These are phyloP conservation scores for Acropora tenuis DNA, from an alignment of 64 coral and sea anemone genomes.

Conservation along the genomic window DNA sequence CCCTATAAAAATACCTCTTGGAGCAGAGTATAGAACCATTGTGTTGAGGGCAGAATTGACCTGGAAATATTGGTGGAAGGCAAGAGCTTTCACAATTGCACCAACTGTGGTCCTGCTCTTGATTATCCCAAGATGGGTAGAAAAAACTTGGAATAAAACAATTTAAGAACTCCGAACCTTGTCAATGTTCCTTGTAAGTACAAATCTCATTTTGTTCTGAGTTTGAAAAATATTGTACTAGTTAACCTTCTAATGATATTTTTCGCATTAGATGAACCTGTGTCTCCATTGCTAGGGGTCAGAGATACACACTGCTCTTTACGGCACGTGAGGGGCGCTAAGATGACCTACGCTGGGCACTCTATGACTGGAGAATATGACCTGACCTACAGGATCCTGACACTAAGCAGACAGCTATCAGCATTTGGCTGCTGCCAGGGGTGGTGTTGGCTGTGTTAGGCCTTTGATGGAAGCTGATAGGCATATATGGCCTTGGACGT, in stretches of 20 bases:
- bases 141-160: too few relatives aligned
- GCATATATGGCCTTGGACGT: background rate
- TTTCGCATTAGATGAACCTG: background rate
- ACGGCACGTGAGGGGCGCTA: conserved; percentile 89
- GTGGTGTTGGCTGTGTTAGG: conserved; percentile 77
- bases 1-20: too few relatives aligned
- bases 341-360: conserved; percentile 92
- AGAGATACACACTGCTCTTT: conserved; percentile 95
- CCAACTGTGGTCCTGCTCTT: too few relatives aligned
- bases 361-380: conserved; percentile 89
- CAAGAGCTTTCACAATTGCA: too few relatives aligned
- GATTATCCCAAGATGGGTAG: too few relatives aligned
- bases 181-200: too few relatives aligned
- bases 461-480: conserved; percentile 89
- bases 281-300: conserved; percentile 62
- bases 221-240: too few relatives aligned
- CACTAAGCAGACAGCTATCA: conserved; percentile 81
- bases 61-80: too few relatives aligned
- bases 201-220: too few relatives aligned
- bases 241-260: background rate
- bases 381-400: conserved; percentile 93
- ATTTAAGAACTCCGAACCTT: too few relatives aligned
- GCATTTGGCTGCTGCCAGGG: conserved; percentile 89
- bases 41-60: too few relatives aligned
- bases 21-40: too few relatives aligned